Base-by-base conservation (phyloP, 2,797 vertebrate species). In the Bucorvus abyssinicus region DNA sequence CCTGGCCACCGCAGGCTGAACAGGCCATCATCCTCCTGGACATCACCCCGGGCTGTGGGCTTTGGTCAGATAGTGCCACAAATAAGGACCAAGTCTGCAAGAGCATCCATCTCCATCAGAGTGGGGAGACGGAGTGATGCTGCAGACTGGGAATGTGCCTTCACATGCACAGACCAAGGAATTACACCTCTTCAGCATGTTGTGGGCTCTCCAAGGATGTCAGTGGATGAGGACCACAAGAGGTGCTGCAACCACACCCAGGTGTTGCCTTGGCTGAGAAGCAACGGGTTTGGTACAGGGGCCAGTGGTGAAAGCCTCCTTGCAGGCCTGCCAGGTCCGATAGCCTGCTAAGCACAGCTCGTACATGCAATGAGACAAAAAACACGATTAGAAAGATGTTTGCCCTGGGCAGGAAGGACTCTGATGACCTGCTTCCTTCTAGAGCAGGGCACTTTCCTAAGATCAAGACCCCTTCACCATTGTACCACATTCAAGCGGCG, bases 401-500 rank as follows among this genome's bases (percentile, higher is more conserved):
- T 61, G 19, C 47, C 55, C 22, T 36, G 30, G 50, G 63, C 27
- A 71, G 65, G 38, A 53, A 29, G 29, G 50, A 57, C 50, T n/a
- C 61, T 0, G 1, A 64, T 59, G n/a, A 57, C 32, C 50, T 13
- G 4, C 23, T 68, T 16, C 22, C 11, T 32, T 40, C 36, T 50
- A 13, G 50, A 83, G 30, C 12, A 55, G 55, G 26, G 30, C 1
- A 0, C 59, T 79, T 60, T 26, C 40, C 4, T 10, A 24, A 52
- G 27, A n/a, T 20, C 34, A 47, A 53, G 34, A 23, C 2, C 9
- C 32, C 17, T 69, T n/a, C 18, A 9, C 6, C 1, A 0, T 2
- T n/a, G 9, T 7, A 34, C 11, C 23, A 26, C 0, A 0, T 42
- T 36, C 61, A 45, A 56, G 5, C 4, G 20, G 24, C 0, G 1